Base-by-base conservation (phyloP, 2,797 vertebrate species). In the Tolypeutes matacus region DNA sequence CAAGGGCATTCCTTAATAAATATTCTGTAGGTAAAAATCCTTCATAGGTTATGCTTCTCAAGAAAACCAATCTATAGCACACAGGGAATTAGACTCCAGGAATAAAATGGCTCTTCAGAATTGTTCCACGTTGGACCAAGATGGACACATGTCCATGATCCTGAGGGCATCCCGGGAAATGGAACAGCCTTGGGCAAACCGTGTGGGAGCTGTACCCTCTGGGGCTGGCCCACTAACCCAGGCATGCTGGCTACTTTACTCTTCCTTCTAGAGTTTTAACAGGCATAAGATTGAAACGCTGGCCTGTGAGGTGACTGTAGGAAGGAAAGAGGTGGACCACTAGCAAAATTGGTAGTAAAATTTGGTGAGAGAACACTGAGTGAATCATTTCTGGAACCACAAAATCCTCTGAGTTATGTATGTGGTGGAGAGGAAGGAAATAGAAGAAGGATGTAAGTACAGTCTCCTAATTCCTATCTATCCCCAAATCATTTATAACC, bases 101-200 rank as follows among this genome's bases (percentile, higher is more conserved):
- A 49, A 27, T 27, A 60, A 46, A 80, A 31, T 29, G 20, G 9
- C 2, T n/a, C n/a, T 91, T 34, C 10, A 9, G 42, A 53, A n/a
- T 21, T 56, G 27, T 85, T 49, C 58, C 27, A 13, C 51, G 13
- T n/a, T 60, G 27, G 76, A 25, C 11, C 18, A n/a, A 14, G 58
- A 13, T 42, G 46, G n/a, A 49, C 53, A 78, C 27, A 58, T 2
- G 11, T 49, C 42, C 9, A 27, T 21, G 13, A 31, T 7, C 12
- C 39, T 7, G 3, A 20, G 17, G 18, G 18, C 18, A 21, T 58
- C 18, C 23, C 8, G 5, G 56, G 23, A 21, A 7, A 18, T 39
- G 15, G 7, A 0, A 0, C 42, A n/a, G 56, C 18, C 36, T 64
- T 2, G 4, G 42, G 17, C 9, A 36, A 73, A 14, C 27, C 53